These are phyloP conservation scores for Pseudolaguvia tuberculata DNA, from an alignment of 2,113 vertebrate genomes.

Conservation along the genomic window DNA sequence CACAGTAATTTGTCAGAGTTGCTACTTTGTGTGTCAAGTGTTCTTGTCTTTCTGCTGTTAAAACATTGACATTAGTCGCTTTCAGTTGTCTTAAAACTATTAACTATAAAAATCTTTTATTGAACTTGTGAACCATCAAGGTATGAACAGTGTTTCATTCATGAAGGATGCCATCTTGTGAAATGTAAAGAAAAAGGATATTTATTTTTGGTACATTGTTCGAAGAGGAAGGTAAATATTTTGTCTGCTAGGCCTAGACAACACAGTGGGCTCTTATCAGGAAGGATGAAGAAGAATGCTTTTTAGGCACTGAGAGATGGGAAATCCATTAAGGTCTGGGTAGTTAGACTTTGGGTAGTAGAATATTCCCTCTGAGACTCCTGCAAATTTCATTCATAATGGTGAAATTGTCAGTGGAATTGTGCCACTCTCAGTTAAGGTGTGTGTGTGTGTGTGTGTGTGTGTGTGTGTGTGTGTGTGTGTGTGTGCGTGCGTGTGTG, in stretches of 20 bases:
- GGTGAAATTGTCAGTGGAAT: neutral
- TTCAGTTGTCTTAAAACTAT: neutral
- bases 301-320: slow-evolving; percentile 13
- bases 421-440: neutral
- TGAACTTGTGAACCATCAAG: neutral
- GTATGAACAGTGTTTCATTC: neutral
- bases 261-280: neutral
- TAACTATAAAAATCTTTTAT: neutral
- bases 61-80: neutral
- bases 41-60: neutral
- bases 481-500: neutral
- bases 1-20: neutral
- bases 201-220: slow-evolving; percentile 3
- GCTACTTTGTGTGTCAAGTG: neutral
- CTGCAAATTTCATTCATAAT: neutral
- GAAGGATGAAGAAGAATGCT: slow-evolving; percentile 26
- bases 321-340: slow-evolving; percentile 1
- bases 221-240: slow-evolving; percentile 2
- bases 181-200: neutral
- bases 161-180: neutral
- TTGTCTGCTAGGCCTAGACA: neutral
- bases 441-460: neutral
- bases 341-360: slow-evolving; percentile 11
- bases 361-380: neutral
- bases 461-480: neutral